These are phyloP conservation scores for Crotalus horridus DNA, from an alignment of 2,113 vertebrate species.

Conservation along the genomic window DNA sequence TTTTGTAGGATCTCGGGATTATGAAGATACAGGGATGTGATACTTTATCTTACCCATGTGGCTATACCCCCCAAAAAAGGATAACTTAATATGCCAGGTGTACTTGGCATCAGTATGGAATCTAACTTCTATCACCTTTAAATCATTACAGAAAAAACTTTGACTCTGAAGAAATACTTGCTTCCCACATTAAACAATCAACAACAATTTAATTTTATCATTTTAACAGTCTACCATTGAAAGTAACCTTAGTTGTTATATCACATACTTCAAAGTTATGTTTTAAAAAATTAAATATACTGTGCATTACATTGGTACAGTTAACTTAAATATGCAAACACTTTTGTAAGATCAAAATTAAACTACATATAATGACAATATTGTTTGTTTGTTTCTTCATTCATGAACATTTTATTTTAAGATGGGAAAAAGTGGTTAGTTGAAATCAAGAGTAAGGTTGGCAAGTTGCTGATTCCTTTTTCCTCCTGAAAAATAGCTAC, in stretches of 20 bases:
- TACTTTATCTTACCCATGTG: neutral
- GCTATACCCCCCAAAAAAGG: neutral
- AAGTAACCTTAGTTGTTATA: neutral
- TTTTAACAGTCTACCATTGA: neutral
- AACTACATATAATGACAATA: neutral
- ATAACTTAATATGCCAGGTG: neutral
- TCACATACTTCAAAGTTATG: neutral
- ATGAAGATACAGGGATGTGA: neutral
- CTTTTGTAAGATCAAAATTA: neutral
- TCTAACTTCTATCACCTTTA: neutral
- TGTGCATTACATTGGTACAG: neutral
- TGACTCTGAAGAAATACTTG: neutral
- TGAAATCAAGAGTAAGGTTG: neutral
- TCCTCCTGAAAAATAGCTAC: neutral
- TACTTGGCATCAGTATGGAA: neutral
- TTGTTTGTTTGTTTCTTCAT: neutral
- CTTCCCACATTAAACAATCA: neutral
- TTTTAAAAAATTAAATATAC: neutral
- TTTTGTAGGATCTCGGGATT: neutral
- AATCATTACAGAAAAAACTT: neutral
- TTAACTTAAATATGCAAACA: neutral
- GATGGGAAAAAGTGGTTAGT: neutral
- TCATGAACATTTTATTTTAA: neutral
- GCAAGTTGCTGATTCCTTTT: neutral
- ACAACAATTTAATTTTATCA: neutral